A percentile compares a stretch with the other conserved stretches of the same genome.
phyloP scores from a whole-genome alignment of 2,888 invertebrate genomes.

The Eilema sororculum region DNA sequence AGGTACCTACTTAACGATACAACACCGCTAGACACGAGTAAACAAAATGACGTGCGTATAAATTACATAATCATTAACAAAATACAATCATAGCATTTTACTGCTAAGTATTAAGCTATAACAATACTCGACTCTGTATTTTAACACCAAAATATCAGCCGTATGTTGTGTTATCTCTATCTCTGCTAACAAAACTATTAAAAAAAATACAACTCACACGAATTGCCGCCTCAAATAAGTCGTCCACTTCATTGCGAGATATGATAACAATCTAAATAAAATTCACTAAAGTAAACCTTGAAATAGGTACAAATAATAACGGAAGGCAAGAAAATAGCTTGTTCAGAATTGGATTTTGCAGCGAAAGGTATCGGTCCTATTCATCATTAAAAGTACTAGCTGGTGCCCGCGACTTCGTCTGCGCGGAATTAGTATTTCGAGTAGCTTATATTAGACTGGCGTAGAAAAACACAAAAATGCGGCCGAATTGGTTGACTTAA shows the following conservation, averaged over 20 bases:
- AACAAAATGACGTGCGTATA: neutral
- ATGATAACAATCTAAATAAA: constrained; percentile 3
- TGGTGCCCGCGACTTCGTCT: no score
- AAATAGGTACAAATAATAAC: neutral
- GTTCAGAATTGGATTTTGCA: neutral
- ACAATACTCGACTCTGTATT: neutral
- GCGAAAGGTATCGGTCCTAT: no score
- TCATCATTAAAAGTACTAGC: no score
- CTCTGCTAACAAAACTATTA: neutral
- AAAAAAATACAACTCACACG: constrained; percentile 31
- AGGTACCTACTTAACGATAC: neutral
- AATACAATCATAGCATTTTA: no score
- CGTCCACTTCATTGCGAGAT: constrained; percentile 31
- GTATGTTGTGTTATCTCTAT: neutral
- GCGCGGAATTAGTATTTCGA: no score
- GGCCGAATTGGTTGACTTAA: no score
- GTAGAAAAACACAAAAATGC: no score
- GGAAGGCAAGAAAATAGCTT: neutral
- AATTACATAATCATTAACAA: neutral
- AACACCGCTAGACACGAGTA: neutral
- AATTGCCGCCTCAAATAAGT: constrained; percentile 15
- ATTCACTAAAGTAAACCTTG: neutral
- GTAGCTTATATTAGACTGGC: no score
- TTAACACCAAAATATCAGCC: neutral
- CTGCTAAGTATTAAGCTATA: neutral